Evolutionary conservation across 1,140 invertebrate genomes (phyloP).

Genomic region (Sarcophaga bullata): DNA sequence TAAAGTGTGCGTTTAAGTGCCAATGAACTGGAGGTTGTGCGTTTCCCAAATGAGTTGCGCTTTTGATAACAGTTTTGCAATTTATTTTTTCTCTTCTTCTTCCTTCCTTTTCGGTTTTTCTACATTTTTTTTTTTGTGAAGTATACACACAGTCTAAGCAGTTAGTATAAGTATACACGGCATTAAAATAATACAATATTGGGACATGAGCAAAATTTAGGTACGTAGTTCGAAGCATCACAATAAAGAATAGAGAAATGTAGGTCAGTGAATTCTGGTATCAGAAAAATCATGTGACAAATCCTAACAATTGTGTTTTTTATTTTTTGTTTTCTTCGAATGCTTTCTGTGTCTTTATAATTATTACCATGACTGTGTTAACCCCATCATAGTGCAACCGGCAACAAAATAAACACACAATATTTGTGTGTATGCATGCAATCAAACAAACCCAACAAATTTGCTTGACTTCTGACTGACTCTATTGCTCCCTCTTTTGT

Average conservation of each 20-base stretch:
- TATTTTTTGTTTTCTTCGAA: not conserved
- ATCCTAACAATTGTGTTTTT: not conserved
- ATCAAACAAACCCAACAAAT: slow-evolving; percentile 25
- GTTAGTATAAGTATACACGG: no score
- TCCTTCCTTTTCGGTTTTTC: no score
- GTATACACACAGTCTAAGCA: not conserved
- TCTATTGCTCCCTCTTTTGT: no score
- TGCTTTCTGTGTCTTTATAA: not conserved
- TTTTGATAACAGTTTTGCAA: not conserved
- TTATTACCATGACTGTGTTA: not conserved
- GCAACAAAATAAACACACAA: not conserved
- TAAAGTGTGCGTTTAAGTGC: slow-evolving; percentile 36
- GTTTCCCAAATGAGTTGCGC: slow-evolving; percentile 11
- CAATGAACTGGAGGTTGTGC: slow-evolving; percentile 25
- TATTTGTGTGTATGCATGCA: not conserved
- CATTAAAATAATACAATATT: no score
- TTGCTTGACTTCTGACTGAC: slow-evolving; percentile 23
- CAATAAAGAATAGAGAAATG: not conserved
- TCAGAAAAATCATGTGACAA: no score
- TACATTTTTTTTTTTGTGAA: no score
- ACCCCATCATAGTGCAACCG: not conserved
- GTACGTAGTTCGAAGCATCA: no score
- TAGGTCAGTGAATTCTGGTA: not conserved
- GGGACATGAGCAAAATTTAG: no score
- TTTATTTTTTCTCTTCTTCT: not conserved